phyloP scores from a whole-genome alignment of 2,113 vertebrate genomes.

The Brevimyrus niger region DNA sequence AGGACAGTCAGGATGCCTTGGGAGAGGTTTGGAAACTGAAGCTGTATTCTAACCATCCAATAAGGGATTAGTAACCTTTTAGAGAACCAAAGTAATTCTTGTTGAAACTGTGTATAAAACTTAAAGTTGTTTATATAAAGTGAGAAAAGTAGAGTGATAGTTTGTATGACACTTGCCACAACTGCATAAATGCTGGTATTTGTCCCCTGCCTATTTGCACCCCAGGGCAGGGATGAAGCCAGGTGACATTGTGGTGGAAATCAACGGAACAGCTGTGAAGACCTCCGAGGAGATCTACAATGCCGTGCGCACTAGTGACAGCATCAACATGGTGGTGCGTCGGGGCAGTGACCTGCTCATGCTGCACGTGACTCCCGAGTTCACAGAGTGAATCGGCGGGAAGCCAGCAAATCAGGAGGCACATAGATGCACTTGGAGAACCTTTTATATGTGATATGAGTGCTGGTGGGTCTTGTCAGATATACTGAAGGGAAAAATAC shows the following conservation, averaged over 20 bases:
- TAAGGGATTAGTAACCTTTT: not conserved
- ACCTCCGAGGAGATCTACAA: slow-evolving; percentile 80
- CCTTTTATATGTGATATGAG: not conserved
- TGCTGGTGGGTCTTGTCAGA: not conserved
- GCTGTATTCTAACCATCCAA: not conserved
- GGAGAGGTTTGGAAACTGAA: not conserved
- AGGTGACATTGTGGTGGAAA: slow-evolving; percentile 64
- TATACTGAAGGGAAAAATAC: not conserved
- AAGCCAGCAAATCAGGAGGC: not conserved
- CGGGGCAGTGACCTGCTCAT: slow-evolving; percentile 59
- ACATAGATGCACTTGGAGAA: not conserved
- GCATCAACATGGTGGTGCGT: slow-evolving; percentile 69
- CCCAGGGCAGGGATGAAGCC: slow-evolving; percentile 65
- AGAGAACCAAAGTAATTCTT: not conserved
- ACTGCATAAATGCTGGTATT: not conserved
- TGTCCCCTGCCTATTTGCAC: accelerated
- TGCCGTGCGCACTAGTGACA: slow-evolving; percentile 67
- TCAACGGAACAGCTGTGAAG: slow-evolving; percentile 58
- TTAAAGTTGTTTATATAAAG: not conserved
- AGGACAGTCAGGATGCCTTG: not conserved
- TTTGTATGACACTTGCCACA: not conserved
- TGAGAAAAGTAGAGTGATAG: not conserved
- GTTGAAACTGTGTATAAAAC: not conserved
- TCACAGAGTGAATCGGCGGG: slow-evolving; percentile 61
- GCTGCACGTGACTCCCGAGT: slow-evolving; percentile 76